These are phyloP conservation scores for Onychomys leucogaster DNA, from an alignment of 2,797 vertebrate species.

Conservation along the genomic window DNA sequence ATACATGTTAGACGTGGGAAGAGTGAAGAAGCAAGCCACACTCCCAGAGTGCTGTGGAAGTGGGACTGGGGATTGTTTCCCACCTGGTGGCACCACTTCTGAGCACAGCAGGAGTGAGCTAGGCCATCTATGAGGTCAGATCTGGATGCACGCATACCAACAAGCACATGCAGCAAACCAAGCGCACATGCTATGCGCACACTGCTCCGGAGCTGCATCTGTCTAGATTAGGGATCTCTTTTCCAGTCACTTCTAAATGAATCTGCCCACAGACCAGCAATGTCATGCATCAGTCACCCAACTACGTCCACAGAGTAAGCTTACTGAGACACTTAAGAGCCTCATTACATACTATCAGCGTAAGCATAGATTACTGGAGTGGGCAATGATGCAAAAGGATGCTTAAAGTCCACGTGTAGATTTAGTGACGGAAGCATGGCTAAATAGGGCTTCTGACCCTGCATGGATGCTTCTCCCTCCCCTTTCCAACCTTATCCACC, in stretches of 20 bases:
- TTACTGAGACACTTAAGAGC: background rate
- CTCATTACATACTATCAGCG: background rate
- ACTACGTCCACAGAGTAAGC: background rate
- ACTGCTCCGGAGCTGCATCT: background rate
- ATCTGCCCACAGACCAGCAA: background rate
- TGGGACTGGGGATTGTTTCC: background rate
- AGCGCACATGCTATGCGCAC: background rate
- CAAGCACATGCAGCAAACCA: background rate
- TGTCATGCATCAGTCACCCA: background rate
- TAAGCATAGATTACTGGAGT: background rate
- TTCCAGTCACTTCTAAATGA: slow-evolving; percentile 44
- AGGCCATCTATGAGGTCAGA: background rate
- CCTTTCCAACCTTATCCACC: background rate
- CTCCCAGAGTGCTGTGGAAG: background rate
- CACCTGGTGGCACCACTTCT: background rate
- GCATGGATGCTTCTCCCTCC: background rate
- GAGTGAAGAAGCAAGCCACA: background rate
- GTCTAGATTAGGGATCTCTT: slow-evolving; percentile 39
- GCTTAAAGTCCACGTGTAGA: slow-evolving; percentile 8
- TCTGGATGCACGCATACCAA: background rate
- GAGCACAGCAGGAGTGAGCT: background rate
- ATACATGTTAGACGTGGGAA: background rate
- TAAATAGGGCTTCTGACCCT: background rate
- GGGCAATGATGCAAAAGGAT: background rate
- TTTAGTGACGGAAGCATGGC: background rate